Percentiles rank a stretch among this genome's conserved stretches.
Evolutionary conservation across 2,113 vertebrate species (phyloP).

Genomic region (Chroicocephalus ridibundus): DNA sequence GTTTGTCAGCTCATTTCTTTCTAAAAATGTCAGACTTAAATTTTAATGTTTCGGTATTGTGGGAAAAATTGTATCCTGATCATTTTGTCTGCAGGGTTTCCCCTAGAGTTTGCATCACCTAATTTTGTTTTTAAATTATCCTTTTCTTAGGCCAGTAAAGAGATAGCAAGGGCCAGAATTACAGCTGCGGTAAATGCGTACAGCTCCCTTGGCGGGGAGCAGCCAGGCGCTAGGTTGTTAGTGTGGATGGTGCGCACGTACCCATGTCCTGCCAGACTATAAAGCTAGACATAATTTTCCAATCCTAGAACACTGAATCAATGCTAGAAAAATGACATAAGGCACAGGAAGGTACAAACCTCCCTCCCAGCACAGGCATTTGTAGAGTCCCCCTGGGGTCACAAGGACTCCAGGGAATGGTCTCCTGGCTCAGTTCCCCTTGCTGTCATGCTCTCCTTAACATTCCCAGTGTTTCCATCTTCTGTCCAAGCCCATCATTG

Average conservation of each 20-base stretch:
- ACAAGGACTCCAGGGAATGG: neutral
- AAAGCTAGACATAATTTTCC: neutral
- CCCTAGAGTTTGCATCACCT: neutral
- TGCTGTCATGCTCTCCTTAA: neutral
- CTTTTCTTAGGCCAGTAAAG: neutral
- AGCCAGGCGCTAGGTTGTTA: neutral
- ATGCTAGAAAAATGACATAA: neutral
- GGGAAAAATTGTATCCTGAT: neutral
- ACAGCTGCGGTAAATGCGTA: neutral
- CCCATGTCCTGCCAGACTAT: neutral
- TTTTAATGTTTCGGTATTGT: neutral
- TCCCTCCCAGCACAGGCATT: neutral
- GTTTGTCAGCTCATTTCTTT: slow-evolving; percentile 14
- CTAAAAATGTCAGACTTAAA: neutral
- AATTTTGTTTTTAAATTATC: neutral
- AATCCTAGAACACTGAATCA: neutral
- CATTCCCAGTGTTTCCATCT: neutral
- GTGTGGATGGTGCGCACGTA: neutral
- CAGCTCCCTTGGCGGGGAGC: neutral
- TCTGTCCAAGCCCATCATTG: neutral
- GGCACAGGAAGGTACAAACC: neutral
- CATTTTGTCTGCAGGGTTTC: neutral
- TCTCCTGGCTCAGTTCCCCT: neutral
- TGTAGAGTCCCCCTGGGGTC: neutral
- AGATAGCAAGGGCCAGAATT: neutral